Conservation (phyloP, 2,888 invertebrate genomes). For the Chymomyza amoena region DNA sequence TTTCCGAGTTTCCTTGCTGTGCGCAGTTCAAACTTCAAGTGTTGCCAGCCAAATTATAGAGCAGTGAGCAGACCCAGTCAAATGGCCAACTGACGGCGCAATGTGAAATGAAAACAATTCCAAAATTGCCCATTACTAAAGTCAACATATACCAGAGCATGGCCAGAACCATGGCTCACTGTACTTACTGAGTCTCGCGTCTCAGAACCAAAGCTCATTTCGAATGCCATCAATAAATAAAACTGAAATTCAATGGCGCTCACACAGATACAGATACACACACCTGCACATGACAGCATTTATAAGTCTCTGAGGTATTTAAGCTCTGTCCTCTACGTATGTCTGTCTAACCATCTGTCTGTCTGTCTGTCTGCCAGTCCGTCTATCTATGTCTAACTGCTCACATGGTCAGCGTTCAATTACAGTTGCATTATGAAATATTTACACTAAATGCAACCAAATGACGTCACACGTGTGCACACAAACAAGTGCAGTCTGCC, state of each 20-base stretch:
- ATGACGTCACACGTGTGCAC: not conserved
- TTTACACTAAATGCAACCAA: slow-evolving; percentile 3
- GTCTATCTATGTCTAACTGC: not conserved
- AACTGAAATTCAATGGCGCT: slow-evolving; percentile 47
- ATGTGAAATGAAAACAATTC: slow-evolving; percentile 2
- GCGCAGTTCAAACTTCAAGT: not conserved
- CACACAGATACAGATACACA: not conserved
- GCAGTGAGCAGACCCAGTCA: not conserved
- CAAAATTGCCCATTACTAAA: slow-evolving; percentile 56
- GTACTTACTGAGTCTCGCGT: slow-evolving; percentile 2
- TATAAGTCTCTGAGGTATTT: not conserved
- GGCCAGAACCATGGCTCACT: slow-evolving; percentile 1
- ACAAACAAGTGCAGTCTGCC: slow-evolving; percentile 13
- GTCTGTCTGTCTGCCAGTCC: not conserved
- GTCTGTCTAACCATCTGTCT: not conserved
- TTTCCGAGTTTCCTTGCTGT: not conserved
- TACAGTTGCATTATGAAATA: slow-evolving; percentile 36
- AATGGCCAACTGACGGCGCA: not conserved
- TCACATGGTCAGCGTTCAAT: slow-evolving; percentile 21
- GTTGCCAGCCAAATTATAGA: not conserved
- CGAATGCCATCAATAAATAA: slow-evolving; percentile 67
- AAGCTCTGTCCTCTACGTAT: not conserved
- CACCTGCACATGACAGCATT: not conserved
- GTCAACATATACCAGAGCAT: slow-evolving; percentile 46
- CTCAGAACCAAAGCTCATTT: slow-evolving; percentile 47